Evolutionary conservation across 2,888 invertebrate species (phyloP), one percentile per base, ranked within the genome.

Genomic region (Ceramica pisi): DNA sequence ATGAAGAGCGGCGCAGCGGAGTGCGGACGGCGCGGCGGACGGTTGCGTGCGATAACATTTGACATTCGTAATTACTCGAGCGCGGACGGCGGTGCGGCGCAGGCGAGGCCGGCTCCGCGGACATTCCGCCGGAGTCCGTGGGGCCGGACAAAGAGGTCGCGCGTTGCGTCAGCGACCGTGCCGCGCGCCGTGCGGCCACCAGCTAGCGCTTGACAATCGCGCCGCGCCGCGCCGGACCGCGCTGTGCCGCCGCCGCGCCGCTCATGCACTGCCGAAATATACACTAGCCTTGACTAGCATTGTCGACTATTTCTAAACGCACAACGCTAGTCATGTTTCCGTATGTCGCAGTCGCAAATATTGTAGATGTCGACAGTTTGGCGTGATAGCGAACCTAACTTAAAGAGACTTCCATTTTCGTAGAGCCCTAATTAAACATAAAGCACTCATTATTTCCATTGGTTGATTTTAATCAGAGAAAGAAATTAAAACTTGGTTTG

Each of bases 1-100:
- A 96, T 96, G 96, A 96, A 95, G 95, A 95, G 95, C 95, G 93
- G 95, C 93, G 94, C 95, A 93, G 95, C 95, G 94, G 94, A 95
- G 95, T 95, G 94, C 94, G 95, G 96, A 94, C 95, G 94, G 92
- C 89, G 88, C 92, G 94, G 94, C 87, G 94, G 95, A 93, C 95
- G 94, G 95, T 95, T 94, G 95, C 95, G 95, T 95, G 94, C 95
- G 95, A 96, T 96, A 95, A 95, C 95, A 96, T 96, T 96, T 96
- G 96, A 96, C 95, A 96, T 96, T 96, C 95, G 95, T 95, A 95
- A 96, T 96, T 95, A 95, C 87, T 95, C 92, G 95, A 93, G 93
- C 94, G 93, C 93, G 93, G 94, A 90, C 90, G 86, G 85, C 79
- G 86, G 86, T 81, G 88, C 83, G 87, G 88, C 88, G 86, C 85